Conservation (phyloP, 2,797 vertebrate genomes). For the Antrozous pallidus region DNA sequence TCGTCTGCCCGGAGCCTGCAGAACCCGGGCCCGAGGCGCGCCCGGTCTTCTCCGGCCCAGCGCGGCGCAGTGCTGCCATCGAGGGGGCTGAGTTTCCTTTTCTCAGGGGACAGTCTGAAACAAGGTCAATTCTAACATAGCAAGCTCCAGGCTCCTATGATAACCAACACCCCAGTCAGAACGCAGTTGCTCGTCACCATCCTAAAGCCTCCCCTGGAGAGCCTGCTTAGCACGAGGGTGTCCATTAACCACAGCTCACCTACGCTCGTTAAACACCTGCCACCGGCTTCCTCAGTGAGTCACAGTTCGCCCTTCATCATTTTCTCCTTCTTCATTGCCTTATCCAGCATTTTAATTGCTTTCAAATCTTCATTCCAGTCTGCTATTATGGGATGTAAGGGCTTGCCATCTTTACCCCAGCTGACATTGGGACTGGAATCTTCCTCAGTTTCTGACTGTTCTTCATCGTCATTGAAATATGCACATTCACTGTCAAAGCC, state of each 20-base stretch:
- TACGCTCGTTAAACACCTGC: slow-evolving; percentile 74
- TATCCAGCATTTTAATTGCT: slow-evolving; percentile 99
- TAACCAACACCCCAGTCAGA: slow-evolving; percentile 66
- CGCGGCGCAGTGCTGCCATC: slow-evolving; percentile 52
- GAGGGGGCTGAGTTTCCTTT: slow-evolving; percentile 78
- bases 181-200: slow-evolving; percentile 76
- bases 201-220: slow-evolving; percentile 73
- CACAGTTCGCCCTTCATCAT: slow-evolving; percentile 99
- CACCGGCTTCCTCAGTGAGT: slow-evolving; percentile 81
- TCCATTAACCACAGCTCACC: slow-evolving; percentile 77
- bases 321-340: slow-evolving; percentile 96
- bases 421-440: slow-evolving; percentile 78
- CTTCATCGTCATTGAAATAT: slow-evolving; percentile 78
- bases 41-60: slow-evolving; percentile 40
- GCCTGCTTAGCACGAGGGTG: slow-evolving; percentile 68
- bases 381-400: slow-evolving; percentile 93
- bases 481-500: slow-evolving; percentile 73
- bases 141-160: slow-evolving; percentile 70
- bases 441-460: slow-evolving; percentile 82
- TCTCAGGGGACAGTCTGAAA: slow-evolving; percentile 72
- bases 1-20: slow-evolving; percentile 42
- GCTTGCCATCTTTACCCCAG: slow-evolving; percentile 85
- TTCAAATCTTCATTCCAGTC: slow-evolving; percentile 99
- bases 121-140: slow-evolving; percentile 65
- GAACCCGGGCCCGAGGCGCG: slow-evolving; percentile 26